A percentile compares a stretch with the other conserved stretches of the same genome.
Conservation (phyloP, 2,888 invertebrate genomes). For the Arenicola marina region DNA sequence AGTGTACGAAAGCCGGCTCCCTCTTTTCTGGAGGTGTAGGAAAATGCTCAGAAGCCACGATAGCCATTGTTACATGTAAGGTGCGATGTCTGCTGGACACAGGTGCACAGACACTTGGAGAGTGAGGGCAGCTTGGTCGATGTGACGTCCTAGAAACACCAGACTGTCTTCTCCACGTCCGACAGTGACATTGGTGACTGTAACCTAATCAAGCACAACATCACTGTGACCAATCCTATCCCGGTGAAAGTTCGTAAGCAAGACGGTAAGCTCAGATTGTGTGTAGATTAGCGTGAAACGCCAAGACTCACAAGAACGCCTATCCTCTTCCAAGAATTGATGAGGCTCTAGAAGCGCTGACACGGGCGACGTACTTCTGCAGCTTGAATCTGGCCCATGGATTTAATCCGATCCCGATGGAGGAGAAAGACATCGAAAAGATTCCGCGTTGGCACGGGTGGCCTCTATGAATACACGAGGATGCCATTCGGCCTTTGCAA, state of each 20-base stretch:
- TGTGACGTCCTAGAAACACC: too few relatives aligned
- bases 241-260: slow-evolving; percentile 35
- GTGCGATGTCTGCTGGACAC: too few relatives aligned
- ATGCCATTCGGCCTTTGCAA: slow-evolving; percentile 35
- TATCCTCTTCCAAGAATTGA: slow-evolving; percentile 41
- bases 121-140: too few relatives aligned
- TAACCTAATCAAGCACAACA: too few relatives aligned
- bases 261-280: slow-evolving; percentile 30
- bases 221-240: too few relatives aligned
- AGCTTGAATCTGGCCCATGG: slow-evolving; percentile 34
- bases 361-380: slow-evolving; percentile 32
- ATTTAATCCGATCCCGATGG: slow-evolving; percentile 37
- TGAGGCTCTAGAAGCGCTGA: slow-evolving; percentile 34
- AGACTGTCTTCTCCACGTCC: too few relatives aligned
- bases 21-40: too few relatives aligned
- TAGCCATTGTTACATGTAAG: too few relatives aligned
- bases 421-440: slow-evolving; percentile 30
- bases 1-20: too few relatives aligned
- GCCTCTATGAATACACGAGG: slow-evolving; percentile 29
- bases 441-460: slow-evolving; percentile 32
- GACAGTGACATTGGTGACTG: too few relatives aligned
- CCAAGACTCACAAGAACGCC: slow-evolving; percentile 33
- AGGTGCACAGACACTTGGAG: too few relatives aligned
- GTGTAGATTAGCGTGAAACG: slow-evolving; percentile 39
- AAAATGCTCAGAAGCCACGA: too few relatives aligned